Evolutionary conservation across 2,113 vertebrate species (phyloP).

Genomic region (Chauna torquata): DNA sequence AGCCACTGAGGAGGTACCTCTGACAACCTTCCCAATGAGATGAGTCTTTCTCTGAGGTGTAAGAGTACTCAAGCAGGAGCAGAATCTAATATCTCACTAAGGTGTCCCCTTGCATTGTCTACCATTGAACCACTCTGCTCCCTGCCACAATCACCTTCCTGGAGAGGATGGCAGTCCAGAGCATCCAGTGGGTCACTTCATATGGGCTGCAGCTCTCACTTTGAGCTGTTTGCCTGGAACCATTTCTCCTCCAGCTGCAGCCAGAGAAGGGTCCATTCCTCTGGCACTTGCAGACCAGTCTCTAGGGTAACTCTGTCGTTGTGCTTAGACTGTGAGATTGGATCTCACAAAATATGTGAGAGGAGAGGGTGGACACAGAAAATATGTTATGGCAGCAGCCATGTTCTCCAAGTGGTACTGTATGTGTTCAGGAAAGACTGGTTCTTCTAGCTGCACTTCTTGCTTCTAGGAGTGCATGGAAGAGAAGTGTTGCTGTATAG

Average conservation of each 20-base stretch:
- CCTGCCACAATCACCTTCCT: background rate
- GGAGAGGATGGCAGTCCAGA: background rate
- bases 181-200: background rate
- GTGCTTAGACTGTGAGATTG: background rate
- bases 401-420: background rate
- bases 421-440: background rate
- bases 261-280: too few relatives aligned
- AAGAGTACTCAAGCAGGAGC: background rate
- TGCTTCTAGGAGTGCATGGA: fast-evolving
- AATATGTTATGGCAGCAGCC: background rate
- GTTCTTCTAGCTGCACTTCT: background rate
- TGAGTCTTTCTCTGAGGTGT: background rate
- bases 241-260: background rate
- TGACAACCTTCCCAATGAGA: background rate
- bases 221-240: background rate
- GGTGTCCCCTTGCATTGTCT: background rate
- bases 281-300: background rate
- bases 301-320: background rate
- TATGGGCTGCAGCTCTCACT: background rate
- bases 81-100: background rate
- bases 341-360: background rate
- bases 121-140: background rate
- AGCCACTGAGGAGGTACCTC: background rate
- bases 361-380: background rate
- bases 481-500: background rate